Evolutionary conservation across 2,888 invertebrate species (phyloP), one percentile per base, ranked within the genome.

Genomic region (Drosophila helvetica): DNA sequence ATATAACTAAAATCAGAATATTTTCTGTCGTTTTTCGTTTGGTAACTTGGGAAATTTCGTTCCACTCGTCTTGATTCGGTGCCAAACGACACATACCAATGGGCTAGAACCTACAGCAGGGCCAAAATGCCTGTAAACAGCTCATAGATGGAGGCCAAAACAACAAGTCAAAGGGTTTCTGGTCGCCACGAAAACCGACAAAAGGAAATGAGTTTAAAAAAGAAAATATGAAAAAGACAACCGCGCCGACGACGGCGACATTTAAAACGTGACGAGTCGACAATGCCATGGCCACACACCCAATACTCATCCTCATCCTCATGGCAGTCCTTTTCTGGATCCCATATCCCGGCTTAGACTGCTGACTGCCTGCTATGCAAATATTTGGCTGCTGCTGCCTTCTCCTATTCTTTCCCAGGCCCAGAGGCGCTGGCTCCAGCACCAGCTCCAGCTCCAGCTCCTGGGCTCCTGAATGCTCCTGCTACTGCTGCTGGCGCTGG

Each of bases 161-260:
- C 60, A 63, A 51, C 45, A 60, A 63, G 60, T 60, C 63, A 51
- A 63, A 47, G 25, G 48, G 12, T 12, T 63, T 58, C 22, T 46
- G 33, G 30, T 15, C 27, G 22, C 45, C 45, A 27, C 55, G 55
- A 42, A 42, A 67, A 70, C 62, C 80, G 75, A 67, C 68, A 43
- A 62, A 56, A 74, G 81, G 82, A 83, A 85, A 82, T 83, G 83
- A 83, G 80, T 77, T 82, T 63, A 70, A 63, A 78, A 38, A 65
- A 42, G 74, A 74, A 70, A 82, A 82, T 75, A 75, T 74, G 66
- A 74, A 56, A 72, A 72, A 62, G 67, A 75, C 70, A 74, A 80
- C 83, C 86, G 77, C 86, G 86, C 2, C 38, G 38, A 38, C 38
- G 15, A 7, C 38, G 38, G 73, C 72, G 80, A 79, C 80, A 86